Evolutionary conservation across 2,113 vertebrate genomes (phyloP), one percentile per base, ranked within the genome.

Genomic region (Gallinago media): DNA sequence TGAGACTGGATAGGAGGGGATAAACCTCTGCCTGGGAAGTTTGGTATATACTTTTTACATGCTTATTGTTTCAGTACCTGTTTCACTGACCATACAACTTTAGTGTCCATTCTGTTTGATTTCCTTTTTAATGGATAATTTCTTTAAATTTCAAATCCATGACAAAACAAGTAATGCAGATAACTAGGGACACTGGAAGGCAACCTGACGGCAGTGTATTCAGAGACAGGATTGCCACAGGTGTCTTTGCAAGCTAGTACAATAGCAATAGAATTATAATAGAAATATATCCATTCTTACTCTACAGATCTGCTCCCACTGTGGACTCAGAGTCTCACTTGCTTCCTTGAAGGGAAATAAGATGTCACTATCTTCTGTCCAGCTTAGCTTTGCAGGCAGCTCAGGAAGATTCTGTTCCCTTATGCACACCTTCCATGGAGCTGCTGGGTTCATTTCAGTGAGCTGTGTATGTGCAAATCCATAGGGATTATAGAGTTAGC

Each of bases 331-430:
- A 20, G 15, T 40, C 63, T 44, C 49, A 22, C 32, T 58, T n/a
- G 23, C n/a, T 88, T 31, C 47, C 62, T 40, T 47, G 67, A 63
- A 80, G 44, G 34, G 52, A 83, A 71, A 11, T 31, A n/a, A 34
- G 21, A 19, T 0, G 0, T 34, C 27, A 14, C 29, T 32, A 9
- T 23, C 7, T 47, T 46, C 72, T 56, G 50, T 15, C n/a, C n/a
- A n/a, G n/a, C n/a, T n/a, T n/a, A n/a, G n/a, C 40, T 54, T 6
- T 15, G 12, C 36, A 21, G 23, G 16, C 32, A 71, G 8, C 71
- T 34, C 2, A 0, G 47, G 20, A 58, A 49, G 36, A 36, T 11
- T 21, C 34, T 46, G 20, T 19, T 38, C 31, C 20, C 27, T 32
- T 15, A 17, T 23, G 29, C 32, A 31, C 31, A 56, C 12, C 40